Evolutionary conservation across 2,888 invertebrate genomes (phyloP).

Genomic region (Callosobruchus maculatus): DNA sequence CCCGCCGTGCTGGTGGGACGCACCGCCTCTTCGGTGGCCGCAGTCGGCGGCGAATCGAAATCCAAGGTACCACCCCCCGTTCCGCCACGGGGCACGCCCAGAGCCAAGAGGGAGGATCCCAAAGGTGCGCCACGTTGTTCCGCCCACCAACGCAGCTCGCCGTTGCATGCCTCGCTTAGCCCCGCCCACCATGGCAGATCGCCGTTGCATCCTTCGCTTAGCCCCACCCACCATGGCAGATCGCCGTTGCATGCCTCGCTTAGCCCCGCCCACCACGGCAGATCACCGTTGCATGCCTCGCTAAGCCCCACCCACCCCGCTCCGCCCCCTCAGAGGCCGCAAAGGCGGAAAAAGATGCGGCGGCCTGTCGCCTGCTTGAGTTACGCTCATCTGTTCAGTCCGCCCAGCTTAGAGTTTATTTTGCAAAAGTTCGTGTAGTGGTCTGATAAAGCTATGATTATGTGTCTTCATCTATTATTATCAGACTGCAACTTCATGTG

Average conservation of each 20-base stretch:
- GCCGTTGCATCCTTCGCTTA: too few relatives aligned
- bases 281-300: too few relatives aligned
- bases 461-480: too few relatives aligned
- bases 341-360: neutral
- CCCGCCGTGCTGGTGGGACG: conserved; percentile 73
- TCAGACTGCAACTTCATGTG: too few relatives aligned
- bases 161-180: conserved; percentile 6
- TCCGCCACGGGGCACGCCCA: conserved; percentile 78
- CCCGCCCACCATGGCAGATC: too few relatives aligned
- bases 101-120: conserved; percentile 55
- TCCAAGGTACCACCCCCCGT: conserved; percentile 84
- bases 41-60: conserved; percentile 43
- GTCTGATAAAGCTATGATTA: too few relatives aligned
- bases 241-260: conserved; percentile 6
- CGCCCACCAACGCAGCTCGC: neutral
- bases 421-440: too few relatives aligned
- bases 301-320: neutral
- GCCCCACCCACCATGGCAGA: neutral
- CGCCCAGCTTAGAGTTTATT: too few relatives aligned
- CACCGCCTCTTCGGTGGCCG: conserved; percentile 30
- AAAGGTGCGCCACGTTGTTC: conserved; percentile 40
- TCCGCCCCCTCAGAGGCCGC: conserved; percentile 7
- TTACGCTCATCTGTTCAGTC: too few relatives aligned
- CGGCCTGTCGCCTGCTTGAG: too few relatives aligned
- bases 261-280: too few relatives aligned